These are phyloP conservation scores for Ptychochromis oligacanthus DNA, from an alignment of 2,113 vertebrate genomes.

Conservation along the genomic window DNA sequence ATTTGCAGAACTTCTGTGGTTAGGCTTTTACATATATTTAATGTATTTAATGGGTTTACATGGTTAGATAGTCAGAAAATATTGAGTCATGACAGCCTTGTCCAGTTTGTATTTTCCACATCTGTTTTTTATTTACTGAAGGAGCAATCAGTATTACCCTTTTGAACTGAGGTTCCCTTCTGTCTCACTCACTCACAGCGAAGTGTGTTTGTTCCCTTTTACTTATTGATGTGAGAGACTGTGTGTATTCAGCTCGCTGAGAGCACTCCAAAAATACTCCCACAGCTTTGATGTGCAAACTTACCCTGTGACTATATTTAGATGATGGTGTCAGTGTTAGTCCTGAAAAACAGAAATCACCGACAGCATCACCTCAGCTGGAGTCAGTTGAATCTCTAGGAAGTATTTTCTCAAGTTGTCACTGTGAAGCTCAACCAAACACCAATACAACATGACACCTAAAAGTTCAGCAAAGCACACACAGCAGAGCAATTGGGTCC, in stretches of 20 bases:
- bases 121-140: not conserved
- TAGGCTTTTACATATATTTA: rapidly evolving
- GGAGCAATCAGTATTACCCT: not conserved
- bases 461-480: not conserved
- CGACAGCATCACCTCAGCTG: not conserved
- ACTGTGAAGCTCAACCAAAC: not conserved
- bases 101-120: not conserved
- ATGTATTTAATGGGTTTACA: not conserved
- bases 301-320: slow-evolving; percentile 38
- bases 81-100: not conserved
- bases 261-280: slow-evolving; percentile 46
- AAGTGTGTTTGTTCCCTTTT: slow-evolving; percentile 31
- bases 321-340: not conserved
- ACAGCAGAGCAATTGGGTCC: not conserved
- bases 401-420: not conserved
- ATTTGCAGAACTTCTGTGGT: not conserved
- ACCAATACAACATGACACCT: not conserved
- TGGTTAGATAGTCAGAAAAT: not conserved
- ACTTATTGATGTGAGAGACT: slow-evolving; percentile 63
- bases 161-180: not conserved
- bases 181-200: not conserved
- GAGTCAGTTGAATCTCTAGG: not conserved
- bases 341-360: not conserved
- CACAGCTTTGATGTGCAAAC: slow-evolving; percentile 20
- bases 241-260: slow-evolving; percentile 30